Evolutionary conservation across 2,113 vertebrate species (phyloP).

Genomic region (Microtus richardsoni): DNA sequence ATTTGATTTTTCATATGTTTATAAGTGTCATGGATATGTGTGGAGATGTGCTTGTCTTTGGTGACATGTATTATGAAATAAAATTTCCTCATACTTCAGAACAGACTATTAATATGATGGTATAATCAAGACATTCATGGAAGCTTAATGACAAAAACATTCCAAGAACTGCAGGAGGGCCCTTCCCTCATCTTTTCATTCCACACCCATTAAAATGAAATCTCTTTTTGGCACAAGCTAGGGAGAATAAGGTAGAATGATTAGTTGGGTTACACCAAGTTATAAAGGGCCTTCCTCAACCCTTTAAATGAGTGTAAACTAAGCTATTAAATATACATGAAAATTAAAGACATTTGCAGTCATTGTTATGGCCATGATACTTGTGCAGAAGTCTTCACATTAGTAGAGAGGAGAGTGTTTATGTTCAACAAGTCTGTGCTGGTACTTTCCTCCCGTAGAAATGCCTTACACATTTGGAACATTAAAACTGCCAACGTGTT

Average conservation of each 20-base stretch:
- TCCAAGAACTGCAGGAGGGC: constrained; percentile 72
- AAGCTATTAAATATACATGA: constrained; percentile 43
- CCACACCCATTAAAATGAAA: constrained; percentile 68
- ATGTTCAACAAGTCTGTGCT: constrained; percentile 53
- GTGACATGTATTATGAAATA: constrained; percentile 79
- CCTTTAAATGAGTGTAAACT: constrained; percentile 58
- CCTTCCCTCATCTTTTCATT: constrained; percentile 62
- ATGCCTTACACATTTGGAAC: constrained; percentile 46
- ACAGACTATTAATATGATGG: constrained; percentile 77
- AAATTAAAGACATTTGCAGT: constrained; percentile 55
- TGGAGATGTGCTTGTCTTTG: constrained; percentile 69
- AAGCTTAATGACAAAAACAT: constrained; percentile 78
- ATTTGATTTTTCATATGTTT: constrained; percentile 77
- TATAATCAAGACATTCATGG: constrained; percentile 80
- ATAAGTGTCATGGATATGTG: constrained; percentile 68
- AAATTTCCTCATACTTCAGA: constrained; percentile 75
- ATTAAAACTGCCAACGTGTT: constrained; percentile 42
- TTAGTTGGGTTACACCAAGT: constrained; percentile 23
- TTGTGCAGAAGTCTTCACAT: constrained; percentile 55
- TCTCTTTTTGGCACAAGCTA: constrained; percentile 65
- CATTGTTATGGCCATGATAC: constrained; percentile 27
- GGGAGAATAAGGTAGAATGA: constrained; percentile 66
- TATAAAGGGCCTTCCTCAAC: constrained; percentile 12
- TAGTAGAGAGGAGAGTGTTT: constrained; percentile 51
- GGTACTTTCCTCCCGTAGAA: constrained; percentile 50